phyloP scores from a whole-genome alignment of 2,888 invertebrate species.

The Brachynemurus nebulosus region DNA sequence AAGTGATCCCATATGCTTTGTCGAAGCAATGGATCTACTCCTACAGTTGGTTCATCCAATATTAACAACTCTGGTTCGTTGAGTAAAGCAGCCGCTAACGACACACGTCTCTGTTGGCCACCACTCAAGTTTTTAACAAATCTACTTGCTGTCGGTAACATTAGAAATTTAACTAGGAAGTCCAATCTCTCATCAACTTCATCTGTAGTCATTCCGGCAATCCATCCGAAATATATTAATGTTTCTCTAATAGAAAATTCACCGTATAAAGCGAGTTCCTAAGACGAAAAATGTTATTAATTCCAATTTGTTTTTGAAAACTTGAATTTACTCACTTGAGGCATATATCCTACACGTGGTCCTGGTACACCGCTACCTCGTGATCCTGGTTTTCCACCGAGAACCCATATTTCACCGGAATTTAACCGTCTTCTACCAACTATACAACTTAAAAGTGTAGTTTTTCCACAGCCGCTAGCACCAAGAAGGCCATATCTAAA shows the following conservation, averaged over 20 bases:
- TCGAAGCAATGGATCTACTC: constrained; percentile 77
- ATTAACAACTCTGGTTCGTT: constrained; percentile 83
- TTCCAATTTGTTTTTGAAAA: constrained; percentile 10
- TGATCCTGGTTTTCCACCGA: constrained; percentile 71
- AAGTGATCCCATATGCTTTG: constrained; percentile 79
- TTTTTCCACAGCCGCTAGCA: constrained; percentile 85
- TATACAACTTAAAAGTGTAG: constrained; percentile 73
- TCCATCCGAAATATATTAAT: constrained; percentile 70
- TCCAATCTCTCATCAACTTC: constrained; percentile 49
- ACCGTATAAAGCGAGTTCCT: constrained; percentile 62
- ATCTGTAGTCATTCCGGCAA: constrained; percentile 54
- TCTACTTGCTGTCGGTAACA: constrained; percentile 26
- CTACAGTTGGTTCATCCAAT: constrained; percentile 87
- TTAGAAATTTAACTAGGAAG: constrained; percentile 51
- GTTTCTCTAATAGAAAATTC: constrained; percentile 72
- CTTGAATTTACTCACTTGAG: constrained; percentile 56
- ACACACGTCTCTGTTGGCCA: constrained; percentile 79
- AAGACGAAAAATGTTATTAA: constrained; percentile 20
- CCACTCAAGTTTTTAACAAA: constrained; percentile 68
- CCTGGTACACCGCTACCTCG: constrained; percentile 77
- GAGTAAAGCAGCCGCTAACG: constrained; percentile 74
- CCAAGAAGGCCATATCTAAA: constrained; percentile 76
- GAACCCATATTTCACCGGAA: constrained; percentile 70
- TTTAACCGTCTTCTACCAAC: constrained; percentile 69
- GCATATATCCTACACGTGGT: constrained; percentile 82